phyloP scores from a whole-genome alignment of 2,113 vertebrate species.

The Pollimyrus isidori region DNA sequence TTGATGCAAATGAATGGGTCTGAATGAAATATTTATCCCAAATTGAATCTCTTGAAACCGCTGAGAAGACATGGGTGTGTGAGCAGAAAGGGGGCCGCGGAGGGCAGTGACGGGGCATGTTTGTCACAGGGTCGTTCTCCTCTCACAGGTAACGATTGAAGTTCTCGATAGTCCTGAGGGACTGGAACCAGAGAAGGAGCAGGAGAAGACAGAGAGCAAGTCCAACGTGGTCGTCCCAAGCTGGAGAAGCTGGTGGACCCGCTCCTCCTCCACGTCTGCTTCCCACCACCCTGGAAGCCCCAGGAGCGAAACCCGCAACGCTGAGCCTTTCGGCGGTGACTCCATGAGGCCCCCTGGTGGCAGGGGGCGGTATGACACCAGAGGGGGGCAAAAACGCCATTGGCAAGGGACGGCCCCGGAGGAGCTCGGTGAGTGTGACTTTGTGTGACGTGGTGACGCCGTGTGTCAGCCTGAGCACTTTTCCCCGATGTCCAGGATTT shows the following conservation, averaged over 20 bases:
- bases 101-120: neutral
- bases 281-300: constrained; percentile 54
- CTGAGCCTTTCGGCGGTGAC: constrained; percentile 81
- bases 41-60: neutral
- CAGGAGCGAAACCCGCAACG: constrained; percentile 70
- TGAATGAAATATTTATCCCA: neutral
- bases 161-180: constrained; percentile 82
- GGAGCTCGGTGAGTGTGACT: constrained; percentile 65
- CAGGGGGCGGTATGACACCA: neutral
- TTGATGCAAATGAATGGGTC: neutral
- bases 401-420: constrained; percentile 44
- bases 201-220: constrained; percentile 76
- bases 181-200: constrained; percentile 72
- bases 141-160: constrained; percentile 84
- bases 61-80: neutral
- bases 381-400: neutral
- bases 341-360: constrained; percentile 73
- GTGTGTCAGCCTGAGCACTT: neutral
- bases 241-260: constrained; percentile 94
- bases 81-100: neutral
- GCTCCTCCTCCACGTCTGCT: constrained; percentile 58
- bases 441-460: neutral
- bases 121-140: neutral
- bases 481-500: neutral
- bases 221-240: constrained; percentile 76